A percentile compares a stretch with the other conserved stretches of the same genome.
phyloP scores from a whole-genome alignment of 37 sponge, comb jelly and placozoan species.

The Diacarnus erythraeanus region DNA sequence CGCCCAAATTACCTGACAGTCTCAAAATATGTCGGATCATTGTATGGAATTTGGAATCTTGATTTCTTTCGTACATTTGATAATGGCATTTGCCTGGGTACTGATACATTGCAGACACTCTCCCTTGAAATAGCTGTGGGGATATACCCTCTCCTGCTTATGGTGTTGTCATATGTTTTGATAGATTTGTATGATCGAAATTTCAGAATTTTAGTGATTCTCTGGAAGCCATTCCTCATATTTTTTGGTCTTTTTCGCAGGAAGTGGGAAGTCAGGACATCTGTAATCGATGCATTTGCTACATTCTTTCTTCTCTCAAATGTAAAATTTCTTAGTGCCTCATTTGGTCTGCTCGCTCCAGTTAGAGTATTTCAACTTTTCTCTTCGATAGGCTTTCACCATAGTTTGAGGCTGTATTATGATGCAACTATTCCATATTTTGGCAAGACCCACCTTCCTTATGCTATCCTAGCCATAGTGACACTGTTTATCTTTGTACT shows the following conservation, averaged over 20 bases:
- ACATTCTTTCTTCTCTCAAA: slow-evolving; percentile 64
- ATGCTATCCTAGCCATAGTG: slow-evolving; percentile 31
- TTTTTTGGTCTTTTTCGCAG: slow-evolving; percentile 22
- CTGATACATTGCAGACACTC: background rate
- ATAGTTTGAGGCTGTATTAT: slow-evolving; percentile 8
- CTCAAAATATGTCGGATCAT: too few species aligned
- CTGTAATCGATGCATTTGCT: slow-evolving; percentile 50
- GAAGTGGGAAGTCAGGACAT: slow-evolving; percentile 34
- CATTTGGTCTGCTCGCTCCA: slow-evolving; percentile 42
- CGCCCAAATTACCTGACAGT: too few species aligned
- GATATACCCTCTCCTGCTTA: slow-evolving; percentile 15
- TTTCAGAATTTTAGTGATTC: background rate
- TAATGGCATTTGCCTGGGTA: slow-evolving; percentile 5
- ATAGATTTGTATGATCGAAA: slow-evolving; percentile 9
- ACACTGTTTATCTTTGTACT: slow-evolving; percentile 23
- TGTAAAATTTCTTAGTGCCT: slow-evolving; percentile 42
- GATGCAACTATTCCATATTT: slow-evolving; percentile 48
- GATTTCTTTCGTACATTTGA: slow-evolving; percentile 16
- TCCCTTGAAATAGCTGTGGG: slow-evolving; percentile 27
- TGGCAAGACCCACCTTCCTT: slow-evolving; percentile 28
- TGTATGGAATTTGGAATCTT: too few species aligned
- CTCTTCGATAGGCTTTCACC: background rate
- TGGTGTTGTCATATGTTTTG: slow-evolving; percentile 5
- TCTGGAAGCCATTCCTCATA: slow-evolving; percentile 14
- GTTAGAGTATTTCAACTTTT: background rate